Conservation (phyloP, 2,888 invertebrate species). For the Nemapogon koenigi region DNA sequence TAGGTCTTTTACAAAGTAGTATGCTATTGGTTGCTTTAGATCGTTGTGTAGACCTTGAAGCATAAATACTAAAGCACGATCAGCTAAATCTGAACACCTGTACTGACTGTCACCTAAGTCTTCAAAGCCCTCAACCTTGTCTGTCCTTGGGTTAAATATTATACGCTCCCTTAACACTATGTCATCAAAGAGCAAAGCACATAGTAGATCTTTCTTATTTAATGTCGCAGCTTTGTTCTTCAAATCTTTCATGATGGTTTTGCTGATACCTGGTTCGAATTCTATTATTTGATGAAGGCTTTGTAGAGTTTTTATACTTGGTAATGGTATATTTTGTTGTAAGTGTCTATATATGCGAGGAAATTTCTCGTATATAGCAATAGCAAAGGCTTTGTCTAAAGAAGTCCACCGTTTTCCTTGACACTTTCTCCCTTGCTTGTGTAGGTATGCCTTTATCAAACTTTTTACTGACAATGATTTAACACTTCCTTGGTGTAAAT, state of each 20-base stretch:
- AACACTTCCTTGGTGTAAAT: no score
- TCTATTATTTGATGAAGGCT: not conserved
- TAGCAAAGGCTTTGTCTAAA: not conserved
- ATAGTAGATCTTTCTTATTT: slow-evolving; percentile 2
- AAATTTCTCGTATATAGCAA: slow-evolving; percentile 14
- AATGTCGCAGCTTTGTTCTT: slow-evolving; percentile 6
- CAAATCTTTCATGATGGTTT: slow-evolving; percentile 12
- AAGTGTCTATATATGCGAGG: slow-evolving; percentile 12
- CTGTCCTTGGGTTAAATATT: slow-evolving; percentile 1
- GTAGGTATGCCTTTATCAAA: no score
- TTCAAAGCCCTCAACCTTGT: slow-evolving; percentile 1
- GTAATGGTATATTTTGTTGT: not conserved
- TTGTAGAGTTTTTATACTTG: not conserved
- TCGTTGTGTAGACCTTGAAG: not conserved
- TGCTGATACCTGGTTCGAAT: slow-evolving; percentile 18
- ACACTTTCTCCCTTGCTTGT: no score
- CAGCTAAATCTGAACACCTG: not conserved
- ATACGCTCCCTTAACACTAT: not conserved
- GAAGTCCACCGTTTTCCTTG: not conserved
- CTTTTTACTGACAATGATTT: no score
- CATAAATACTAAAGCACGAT: slow-evolving; percentile 2
- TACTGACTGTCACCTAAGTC: not conserved
- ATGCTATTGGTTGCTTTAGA: slow-evolving; percentile 1
- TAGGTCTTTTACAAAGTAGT: slow-evolving; percentile 6
- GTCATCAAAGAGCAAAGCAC: slow-evolving; percentile 3